Evolutionary conservation across 2,888 invertebrate genomes (phyloP).

Genomic region (Caenorhabditis japonica): DNA sequence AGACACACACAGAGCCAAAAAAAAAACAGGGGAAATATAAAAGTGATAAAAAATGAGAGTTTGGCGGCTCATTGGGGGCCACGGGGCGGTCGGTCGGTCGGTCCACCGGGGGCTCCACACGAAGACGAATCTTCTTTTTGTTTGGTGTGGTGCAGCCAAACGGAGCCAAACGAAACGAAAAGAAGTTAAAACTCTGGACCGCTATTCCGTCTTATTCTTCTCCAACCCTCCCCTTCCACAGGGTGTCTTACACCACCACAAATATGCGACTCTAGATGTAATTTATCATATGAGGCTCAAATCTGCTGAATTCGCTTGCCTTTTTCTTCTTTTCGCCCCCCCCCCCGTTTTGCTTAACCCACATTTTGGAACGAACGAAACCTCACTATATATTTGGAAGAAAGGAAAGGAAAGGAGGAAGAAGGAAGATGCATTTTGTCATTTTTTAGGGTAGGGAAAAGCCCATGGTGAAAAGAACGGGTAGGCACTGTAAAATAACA

Average conservation of each 20-base stretch:
- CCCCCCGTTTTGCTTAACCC: constrained; percentile 24
- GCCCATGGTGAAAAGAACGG: no score
- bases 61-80: constrained; percentile 20
- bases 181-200: constrained; percentile 38
- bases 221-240: neutral
- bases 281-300: constrained; percentile 60
- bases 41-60: constrained; percentile 40
- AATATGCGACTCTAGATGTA: constrained; percentile 59
- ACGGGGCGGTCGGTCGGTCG: no score
- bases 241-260: constrained; percentile 3
- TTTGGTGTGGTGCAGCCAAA: constrained; percentile 1
- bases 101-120: constrained; percentile 44
- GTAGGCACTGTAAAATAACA: no score
- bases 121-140: constrained; percentile 32
- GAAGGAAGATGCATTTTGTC: no score
- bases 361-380: constrained; percentile 18
- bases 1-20: no score
- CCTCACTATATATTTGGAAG: constrained; percentile 35
- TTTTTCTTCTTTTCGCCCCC: constrained; percentile 16
- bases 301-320: constrained; percentile 54
- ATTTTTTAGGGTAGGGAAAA: no score
- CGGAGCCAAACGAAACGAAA: constrained; percentile 17
- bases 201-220: neutral
- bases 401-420: constrained; percentile 1
- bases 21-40: no score